phyloP scores from a whole-genome alignment of 2,113 vertebrate genomes.

The Heptranchias perlo region DNA sequence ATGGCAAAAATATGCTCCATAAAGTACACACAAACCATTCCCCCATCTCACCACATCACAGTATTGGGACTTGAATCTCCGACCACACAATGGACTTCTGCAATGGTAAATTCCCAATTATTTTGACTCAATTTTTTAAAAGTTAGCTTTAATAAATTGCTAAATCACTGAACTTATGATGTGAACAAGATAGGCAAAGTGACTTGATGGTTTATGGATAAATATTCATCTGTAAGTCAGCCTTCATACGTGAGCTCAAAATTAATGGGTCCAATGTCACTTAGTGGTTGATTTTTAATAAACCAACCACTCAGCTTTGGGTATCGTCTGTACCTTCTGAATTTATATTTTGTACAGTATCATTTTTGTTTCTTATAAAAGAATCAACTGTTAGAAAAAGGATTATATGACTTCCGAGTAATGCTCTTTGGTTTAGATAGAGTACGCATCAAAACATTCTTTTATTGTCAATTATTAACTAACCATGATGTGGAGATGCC shows the following conservation, averaged over 20 bases:
- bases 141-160: not conserved
- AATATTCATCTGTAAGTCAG: not conserved
- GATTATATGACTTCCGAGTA: not conserved
- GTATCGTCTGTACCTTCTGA: not conserved
- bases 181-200: not conserved
- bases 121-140: not conserved
- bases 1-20: not conserved
- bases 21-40: not conserved
- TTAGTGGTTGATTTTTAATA: not conserved
- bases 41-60: not conserved
- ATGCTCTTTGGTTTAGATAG: not conserved
- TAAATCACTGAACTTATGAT: not conserved
- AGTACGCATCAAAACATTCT: not conserved
- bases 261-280: not conserved
- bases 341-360: not conserved
- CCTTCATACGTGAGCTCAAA: not conserved
- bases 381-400: not conserved
- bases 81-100: not conserved
- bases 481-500: too few species aligned
- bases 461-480: not conserved
- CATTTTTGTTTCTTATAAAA: not conserved
- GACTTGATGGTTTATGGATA: not conserved
- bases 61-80: not conserved
- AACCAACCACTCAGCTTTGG: not conserved
- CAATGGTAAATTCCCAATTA: not conserved